Percentiles rank a stretch among this genome's conserved stretches.
Conservation (phyloP, 2,797 vertebrate species). For the Gouania willdenowi region DNA sequence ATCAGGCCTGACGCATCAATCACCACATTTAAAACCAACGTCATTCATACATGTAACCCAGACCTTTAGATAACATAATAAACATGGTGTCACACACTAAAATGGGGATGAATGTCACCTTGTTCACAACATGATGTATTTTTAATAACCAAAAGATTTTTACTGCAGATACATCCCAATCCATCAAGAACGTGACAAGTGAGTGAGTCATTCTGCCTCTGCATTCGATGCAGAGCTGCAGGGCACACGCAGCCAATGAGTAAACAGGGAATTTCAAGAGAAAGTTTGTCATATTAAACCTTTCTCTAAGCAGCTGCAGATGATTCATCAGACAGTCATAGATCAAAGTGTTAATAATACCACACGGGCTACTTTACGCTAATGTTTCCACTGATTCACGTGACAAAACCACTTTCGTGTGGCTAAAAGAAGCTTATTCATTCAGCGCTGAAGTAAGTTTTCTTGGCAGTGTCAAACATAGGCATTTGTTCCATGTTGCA, state of each 20-base stretch:
- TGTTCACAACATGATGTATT: slow-evolving; percentile 35
- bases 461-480: slow-evolving; percentile 32
- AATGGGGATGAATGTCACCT: slow-evolving; percentile 26
- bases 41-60: slow-evolving; percentile 40
- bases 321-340: slow-evolving; percentile 57
- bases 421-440: slow-evolving; percentile 51
- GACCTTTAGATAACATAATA: slow-evolving; percentile 30
- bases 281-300: slow-evolving; percentile 66
- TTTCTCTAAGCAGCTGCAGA: slow-evolving; percentile 54
- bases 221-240: slow-evolving; percentile 11
- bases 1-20: slow-evolving; percentile 55
- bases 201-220: slow-evolving; percentile 34
- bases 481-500: slow-evolving; percentile 19
- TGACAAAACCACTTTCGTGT: slow-evolving; percentile 32
- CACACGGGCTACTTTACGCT: slow-evolving; percentile 15
- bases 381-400: slow-evolving; percentile 44
- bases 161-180: slow-evolving; percentile 15
- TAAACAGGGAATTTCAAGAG: slow-evolving; percentile 56
- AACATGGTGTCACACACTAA: slow-evolving; percentile 20
- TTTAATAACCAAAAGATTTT: slow-evolving; percentile 24
- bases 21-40: slow-evolving; percentile 43
- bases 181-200: slow-evolving; percentile 44
- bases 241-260: slow-evolving; percentile 46
- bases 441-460: slow-evolving; percentile 23
- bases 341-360: slow-evolving; percentile 48